Base-by-base conservation (phyloP, 2,113 vertebrate species). In the Ceyx melanurus region DNA sequence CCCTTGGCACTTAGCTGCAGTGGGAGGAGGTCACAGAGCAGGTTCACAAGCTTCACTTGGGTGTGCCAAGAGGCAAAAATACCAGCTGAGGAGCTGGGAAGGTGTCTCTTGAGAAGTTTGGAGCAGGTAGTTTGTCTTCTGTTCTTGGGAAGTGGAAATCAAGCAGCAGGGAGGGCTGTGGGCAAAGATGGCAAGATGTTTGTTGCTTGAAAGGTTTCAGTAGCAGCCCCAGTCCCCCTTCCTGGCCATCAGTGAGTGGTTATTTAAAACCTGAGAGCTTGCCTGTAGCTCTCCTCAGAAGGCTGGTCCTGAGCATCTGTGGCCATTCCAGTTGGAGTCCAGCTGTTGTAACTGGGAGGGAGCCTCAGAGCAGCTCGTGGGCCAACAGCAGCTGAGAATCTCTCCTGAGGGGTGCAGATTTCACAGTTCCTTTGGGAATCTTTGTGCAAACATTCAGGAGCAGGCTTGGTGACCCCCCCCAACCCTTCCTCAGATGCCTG, bases 321-420 rank as follows among this genome's bases (percentile, higher is more conserved):
- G 71, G 70, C 67, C 19, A 18, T 88, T 62, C 72, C 87, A 62
- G 2, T 8, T 31, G 0, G 4, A 56, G 19, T 50, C 51, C 83
- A 93, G 92, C 87, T 94, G 94, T 43, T 85, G 74, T 3, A n/a
- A 8, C 62, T 51, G 74, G 78, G 76, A 81, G 74, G 78, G 76
- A 81, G 74, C 21, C 60, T 68, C 10, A 0, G 60, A 57, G 75
- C 66, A 58, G 75, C 91, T 73, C 50, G 0, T 14, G 73, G 61
- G 68, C 67, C 45, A 53, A 14, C 35, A 68, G 84, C 93, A 96
- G 94, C 94, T 95, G 94, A 92, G 95, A 94, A 94, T 95, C 82
- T 45, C 51, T 21, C 14, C 0, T 11, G 0, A 4, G 4, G 7
- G 21, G 40, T 40, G 56, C 1, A 0, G 25, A 25, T 66, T 82